Evolutionary conservation across 1,140 invertebrate species (phyloP), one percentile per base, ranked within the genome.

Genomic region (Drosophila repleta): DNA sequence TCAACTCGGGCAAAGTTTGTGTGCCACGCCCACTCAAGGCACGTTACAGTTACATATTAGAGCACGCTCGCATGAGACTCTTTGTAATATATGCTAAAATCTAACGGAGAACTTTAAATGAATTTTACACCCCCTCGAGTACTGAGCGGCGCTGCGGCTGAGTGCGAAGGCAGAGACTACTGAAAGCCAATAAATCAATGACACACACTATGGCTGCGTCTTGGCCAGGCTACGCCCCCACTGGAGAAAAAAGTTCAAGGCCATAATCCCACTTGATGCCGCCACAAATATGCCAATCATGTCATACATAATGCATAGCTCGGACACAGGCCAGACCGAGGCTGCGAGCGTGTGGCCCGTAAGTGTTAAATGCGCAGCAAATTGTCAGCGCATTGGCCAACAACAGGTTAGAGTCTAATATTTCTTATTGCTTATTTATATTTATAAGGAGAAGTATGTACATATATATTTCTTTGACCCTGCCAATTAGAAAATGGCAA

Each of bases 281-380:
- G 77, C 74, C 80, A 64, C 76, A 85, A 85, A 85, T 87, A 78
- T 74, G 81, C 81, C 82, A 85, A 85, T 85, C 82, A 85, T 78
- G 70, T 87, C 74, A 75, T 85, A 78, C 82, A 85, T 85, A 78
- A 87, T 87, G 70, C 75, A 87, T 69, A 60, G 66, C 35, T 53
- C 17, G 46, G 51, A 18, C 11, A 3, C 7, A 43, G 10, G 10
- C 7, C n/a, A 2, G 2, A n/a, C 6, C 2, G 17, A 29, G 17
- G 35, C 5, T 20, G 35, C 24, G 10, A 26, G 24, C 37, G n/a
- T n/a, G 6, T 1, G 3, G 18, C 20, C 17, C n/a, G 20, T 55
- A 52, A 41, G 49, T 45, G 39, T 67, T 69, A 72, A 79, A 66
- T 79, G 56, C 61, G 29, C 45, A 45, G 52, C 56, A 72, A 80